A percentile compares a stretch with the other conserved stretches of the same genome.
phyloP scores from a whole-genome alignment of 2,113 vertebrate genomes.

The Nibea albiflora region DNA sequence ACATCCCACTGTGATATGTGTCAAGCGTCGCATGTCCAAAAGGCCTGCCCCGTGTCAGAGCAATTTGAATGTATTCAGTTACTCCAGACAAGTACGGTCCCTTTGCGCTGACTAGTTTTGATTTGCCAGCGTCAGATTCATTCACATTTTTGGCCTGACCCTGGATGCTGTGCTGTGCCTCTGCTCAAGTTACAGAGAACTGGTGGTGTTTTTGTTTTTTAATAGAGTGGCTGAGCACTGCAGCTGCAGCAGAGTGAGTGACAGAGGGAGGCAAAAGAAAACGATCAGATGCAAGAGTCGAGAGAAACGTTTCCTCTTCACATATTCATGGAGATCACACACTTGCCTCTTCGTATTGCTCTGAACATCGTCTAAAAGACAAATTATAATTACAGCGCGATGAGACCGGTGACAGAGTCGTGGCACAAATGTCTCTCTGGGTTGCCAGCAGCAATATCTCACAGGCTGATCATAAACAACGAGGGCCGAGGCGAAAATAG shows the following conservation, averaged over 20 bases:
- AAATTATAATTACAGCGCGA: slow-evolving; percentile 8
- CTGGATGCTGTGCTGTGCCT: background rate
- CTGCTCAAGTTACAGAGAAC: slow-evolving; percentile 53
- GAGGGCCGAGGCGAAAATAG: slow-evolving; percentile 39
- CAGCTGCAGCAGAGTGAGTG: slow-evolving; percentile 2
- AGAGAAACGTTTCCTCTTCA: background rate
- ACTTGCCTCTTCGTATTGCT: background rate
- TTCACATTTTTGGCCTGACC: slow-evolving; percentile 36
- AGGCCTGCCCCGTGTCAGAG: slow-evolving; percentile 23
- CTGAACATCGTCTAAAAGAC: background rate
- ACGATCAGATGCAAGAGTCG: background rate
- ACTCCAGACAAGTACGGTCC: background rate
- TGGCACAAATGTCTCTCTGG: slow-evolving; percentile 1
- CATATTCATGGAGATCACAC: background rate
- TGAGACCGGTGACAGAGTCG: background rate
- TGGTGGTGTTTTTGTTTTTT: slow-evolving; percentile 40
- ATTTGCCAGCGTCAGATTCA: slow-evolving; percentile 37
- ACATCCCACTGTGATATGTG: slow-evolving; percentile 25
- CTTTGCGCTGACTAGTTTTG: slow-evolving; percentile 8
- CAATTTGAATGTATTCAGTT: slow-evolving; percentile 15
- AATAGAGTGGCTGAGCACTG: background rate
- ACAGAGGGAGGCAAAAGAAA: background rate
- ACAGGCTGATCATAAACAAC: slow-evolving; percentile 46
- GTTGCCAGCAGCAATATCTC: slow-evolving; percentile 19
- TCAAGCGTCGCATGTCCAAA: slow-evolving; percentile 23